phyloP scores from a whole-genome alignment of 2,888 invertebrate genomes.

The Caenorhabditis becei region DNA sequence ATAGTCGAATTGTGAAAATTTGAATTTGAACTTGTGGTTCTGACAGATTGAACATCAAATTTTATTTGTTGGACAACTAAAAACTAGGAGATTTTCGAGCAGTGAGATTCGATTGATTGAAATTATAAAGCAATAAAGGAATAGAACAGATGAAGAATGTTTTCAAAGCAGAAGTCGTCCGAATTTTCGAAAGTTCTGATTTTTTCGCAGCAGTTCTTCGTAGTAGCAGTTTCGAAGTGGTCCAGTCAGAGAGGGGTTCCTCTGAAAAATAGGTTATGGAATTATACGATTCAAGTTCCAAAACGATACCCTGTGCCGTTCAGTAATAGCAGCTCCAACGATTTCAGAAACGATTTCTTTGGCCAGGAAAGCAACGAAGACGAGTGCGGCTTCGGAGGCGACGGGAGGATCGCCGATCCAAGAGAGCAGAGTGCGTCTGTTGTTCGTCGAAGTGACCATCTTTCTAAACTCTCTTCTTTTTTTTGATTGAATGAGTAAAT shows the following conservation, averaged over 20 bases:
- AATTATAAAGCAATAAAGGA: no score
- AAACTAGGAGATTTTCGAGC: no score
- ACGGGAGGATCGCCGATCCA: slow-evolving; percentile 48
- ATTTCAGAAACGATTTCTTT: slow-evolving; percentile 40
- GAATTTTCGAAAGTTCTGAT: slow-evolving; percentile 38
- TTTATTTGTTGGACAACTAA: no score
- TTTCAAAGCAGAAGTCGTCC: slow-evolving; percentile 35
- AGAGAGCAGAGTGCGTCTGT: slow-evolving; percentile 18
- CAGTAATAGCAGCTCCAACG: slow-evolving; percentile 24
- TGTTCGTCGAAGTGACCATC: slow-evolving; percentile 13
- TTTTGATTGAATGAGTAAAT: no score
- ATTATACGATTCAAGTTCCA: neutral
- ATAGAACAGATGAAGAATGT: no score
- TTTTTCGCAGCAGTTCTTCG: slow-evolving; percentile 38
- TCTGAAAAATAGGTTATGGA: slow-evolving; percentile 6
- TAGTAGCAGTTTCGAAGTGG: slow-evolving; percentile 16
- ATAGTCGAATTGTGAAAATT: no score
- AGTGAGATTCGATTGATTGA: no score
- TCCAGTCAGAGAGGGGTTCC: slow-evolving; percentile 14
- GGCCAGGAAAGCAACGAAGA: slow-evolving; percentile 41
- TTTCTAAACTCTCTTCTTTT: slow-evolving; percentile 18
- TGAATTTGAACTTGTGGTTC: no score
- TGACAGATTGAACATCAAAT: no score
- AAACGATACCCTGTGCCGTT: slow-evolving; percentile 16
- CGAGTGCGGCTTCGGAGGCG: slow-evolving; percentile 27